A percentile compares a stretch with the other conserved stretches of the same genome.
These are phyloP conservation scores for Aleadryas rufinucha DNA, from an alignment of 2,113 vertebrate genomes.

Conservation along the genomic window DNA sequence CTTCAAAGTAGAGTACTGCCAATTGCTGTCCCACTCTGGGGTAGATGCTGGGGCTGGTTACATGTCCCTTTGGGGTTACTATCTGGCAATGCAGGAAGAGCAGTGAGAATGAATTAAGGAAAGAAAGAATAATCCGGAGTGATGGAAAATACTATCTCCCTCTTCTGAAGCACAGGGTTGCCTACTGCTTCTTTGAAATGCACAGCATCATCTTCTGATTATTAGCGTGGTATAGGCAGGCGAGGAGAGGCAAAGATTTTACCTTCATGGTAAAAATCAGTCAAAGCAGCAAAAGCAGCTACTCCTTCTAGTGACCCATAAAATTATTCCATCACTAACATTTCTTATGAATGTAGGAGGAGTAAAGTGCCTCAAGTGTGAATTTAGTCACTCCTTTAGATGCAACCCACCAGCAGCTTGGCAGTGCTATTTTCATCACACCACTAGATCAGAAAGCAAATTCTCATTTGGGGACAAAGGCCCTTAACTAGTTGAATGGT, in stretches of 20 bases:
- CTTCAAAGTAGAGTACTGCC: neutral
- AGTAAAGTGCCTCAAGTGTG: neutral
- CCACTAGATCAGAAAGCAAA: neutral
- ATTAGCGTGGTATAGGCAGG: neutral
- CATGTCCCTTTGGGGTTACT: neutral
- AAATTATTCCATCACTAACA: neutral
- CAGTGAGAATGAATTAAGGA: neutral
- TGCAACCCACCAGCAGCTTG: neutral
- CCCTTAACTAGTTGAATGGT: neutral
- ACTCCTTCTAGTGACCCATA: neutral
- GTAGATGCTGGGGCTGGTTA: neutral
- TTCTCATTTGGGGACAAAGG: neutral
- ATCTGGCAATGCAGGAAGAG: neutral
- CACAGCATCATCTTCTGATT: neutral
- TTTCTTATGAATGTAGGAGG: neutral
- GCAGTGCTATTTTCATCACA: neutral
- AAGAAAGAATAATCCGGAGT: neutral
- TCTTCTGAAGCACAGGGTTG: neutral
- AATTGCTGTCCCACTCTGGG: rapidly evolving
- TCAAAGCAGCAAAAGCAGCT: neutral
- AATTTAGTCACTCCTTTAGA: neutral
- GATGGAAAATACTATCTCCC: neutral
- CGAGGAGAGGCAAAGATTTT: neutral
- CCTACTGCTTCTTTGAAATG: neutral
- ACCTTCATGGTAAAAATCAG: neutral